These are phyloP conservation scores for Caiman crocodilus DNA, from an alignment of 2,797 vertebrate species.

Conservation along the genomic window DNA sequence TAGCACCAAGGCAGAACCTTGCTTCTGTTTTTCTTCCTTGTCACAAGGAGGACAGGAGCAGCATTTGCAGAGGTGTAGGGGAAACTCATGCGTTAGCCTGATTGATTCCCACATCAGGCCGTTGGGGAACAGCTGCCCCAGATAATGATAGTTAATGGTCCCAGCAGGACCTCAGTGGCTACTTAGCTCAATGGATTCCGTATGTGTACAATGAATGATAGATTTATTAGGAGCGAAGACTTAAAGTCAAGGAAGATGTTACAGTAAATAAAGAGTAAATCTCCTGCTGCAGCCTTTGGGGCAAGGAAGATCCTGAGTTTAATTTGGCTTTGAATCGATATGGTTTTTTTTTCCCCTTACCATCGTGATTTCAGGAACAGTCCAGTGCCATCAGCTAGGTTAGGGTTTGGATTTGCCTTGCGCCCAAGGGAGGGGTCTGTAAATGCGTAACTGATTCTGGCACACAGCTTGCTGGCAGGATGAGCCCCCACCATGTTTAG, in stretches of 20 bases:
- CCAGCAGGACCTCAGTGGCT: slow-evolving; percentile 60
- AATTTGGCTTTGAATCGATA: slow-evolving; percentile 12
- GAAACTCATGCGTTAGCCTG: slow-evolving; percentile 19
- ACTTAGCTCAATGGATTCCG: slow-evolving; percentile 15
- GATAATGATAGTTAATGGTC: slow-evolving; percentile 81
- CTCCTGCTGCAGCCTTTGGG: background rate
- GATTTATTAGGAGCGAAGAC: slow-evolving; percentile 34
- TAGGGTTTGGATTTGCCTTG: background rate
- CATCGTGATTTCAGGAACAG: background rate
- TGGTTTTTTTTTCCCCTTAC: slow-evolving; percentile 11
- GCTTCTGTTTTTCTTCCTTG: background rate
- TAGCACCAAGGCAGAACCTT: background rate
- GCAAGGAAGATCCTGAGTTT: background rate
- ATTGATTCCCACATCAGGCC: slow-evolving; percentile 56
- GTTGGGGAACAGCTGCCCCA: slow-evolving; percentile 47
- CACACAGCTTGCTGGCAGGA: too few relatives aligned
- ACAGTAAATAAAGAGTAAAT: background rate
- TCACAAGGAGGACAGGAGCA: slow-evolving; percentile 36
- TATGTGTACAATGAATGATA: slow-evolving; percentile 44
- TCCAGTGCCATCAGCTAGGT: background rate
- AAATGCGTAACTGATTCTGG: too few relatives aligned
- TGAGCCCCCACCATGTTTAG: background rate
- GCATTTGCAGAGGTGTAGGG: slow-evolving; percentile 3
- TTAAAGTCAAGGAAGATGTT: slow-evolving; percentile 27
- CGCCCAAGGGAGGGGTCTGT: too few relatives aligned